Evolutionary conservation across 2,797 vertebrate species (phyloP), one percentile per base, ranked within the genome.

Genomic region (Alcedo quadribrachys): DNA sequence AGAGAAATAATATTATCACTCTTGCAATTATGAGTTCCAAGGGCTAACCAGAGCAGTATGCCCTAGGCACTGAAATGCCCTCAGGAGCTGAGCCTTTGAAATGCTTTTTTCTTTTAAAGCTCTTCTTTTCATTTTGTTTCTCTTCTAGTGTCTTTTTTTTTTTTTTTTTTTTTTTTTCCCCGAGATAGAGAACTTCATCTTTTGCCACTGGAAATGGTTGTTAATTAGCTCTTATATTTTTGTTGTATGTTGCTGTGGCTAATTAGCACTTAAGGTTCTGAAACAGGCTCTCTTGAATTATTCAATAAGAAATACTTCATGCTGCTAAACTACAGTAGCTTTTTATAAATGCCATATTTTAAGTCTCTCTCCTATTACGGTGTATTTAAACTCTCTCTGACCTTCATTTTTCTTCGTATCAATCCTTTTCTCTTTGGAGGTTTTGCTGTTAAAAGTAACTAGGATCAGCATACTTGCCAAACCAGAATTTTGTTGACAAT

Each of bases 371-470:
- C 19, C 27, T 79, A 32, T 78, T 71, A 69, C 82, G 27, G 30
- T 86, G 35, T 33, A 58, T 95, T 92, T 83, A 73, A 92, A 92
- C 78, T 94, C 62, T 67, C 30, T 50, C 46, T 94, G 90, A 93
- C 92, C 90, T 95, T 92, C 66, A 68, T 84, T 90, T 93, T 86
- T 69, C 18, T 7, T 90, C 51, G n/a, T 55, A 84, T 78, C 65
- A 53, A 37, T 93, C 22, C 20, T 81, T 66, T 85, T 88, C 66
- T 89, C 33, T 77, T 69, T 60, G 62, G 66, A 69, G 45, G 11
- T 94, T 92, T 73, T 87, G 42, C 30, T 15, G 15, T 85, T 77
- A 53, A 78, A 91, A 83, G 55, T 82, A 92, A 78, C 58, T 73
- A 37, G 61, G 77, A 79, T 63, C 68, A 85, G 28, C 32, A 35